Evolutionary conservation across 2,113 vertebrate genomes (phyloP).

Genomic region (Phodopus roborovskii): DNA sequence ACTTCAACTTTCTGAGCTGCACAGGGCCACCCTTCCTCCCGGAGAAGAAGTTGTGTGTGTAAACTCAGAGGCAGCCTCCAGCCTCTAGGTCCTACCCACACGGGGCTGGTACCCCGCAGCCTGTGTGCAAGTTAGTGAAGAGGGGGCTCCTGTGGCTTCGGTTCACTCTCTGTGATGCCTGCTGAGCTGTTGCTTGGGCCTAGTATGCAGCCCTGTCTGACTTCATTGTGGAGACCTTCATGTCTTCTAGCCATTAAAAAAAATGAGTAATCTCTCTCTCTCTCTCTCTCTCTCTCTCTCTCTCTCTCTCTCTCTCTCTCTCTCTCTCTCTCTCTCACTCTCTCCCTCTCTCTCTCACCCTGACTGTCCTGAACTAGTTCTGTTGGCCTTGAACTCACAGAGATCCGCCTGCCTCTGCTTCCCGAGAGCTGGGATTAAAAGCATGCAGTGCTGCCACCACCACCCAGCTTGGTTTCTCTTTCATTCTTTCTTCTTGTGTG

Average conservation of each 20-base stretch:
- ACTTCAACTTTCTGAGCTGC: background rate
- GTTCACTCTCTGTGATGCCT: background rate
- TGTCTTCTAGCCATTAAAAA: background rate
- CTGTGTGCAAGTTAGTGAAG: background rate
- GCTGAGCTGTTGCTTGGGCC: background rate
- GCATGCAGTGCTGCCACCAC: too few relatives aligned
- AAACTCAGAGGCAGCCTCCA: background rate
- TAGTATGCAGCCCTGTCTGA: background rate
- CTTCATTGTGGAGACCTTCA: background rate
- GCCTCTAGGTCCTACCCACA: background rate
- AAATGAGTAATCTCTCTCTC: background rate
- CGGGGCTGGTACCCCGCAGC: fast-evolving
- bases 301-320: too few relatives aligned
- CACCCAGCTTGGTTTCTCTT: background rate
- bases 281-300: too few relatives aligned
- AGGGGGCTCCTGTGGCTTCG: background rate
- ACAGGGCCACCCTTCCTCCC: background rate
- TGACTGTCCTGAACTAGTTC: too few relatives aligned
- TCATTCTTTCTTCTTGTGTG: background rate
- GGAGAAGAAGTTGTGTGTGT: background rate
- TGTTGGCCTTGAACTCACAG: too few relatives aligned
- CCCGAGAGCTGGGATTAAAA: too few relatives aligned
- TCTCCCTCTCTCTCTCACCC: too few relatives aligned
- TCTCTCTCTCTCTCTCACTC: too few relatives aligned
- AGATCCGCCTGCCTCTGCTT: too few relatives aligned